A percentile compares a stretch with the other conserved stretches of the same genome.
phyloP scores from a whole-genome alignment of 2,888 invertebrate species.

The Ypsolopha sequella region DNA sequence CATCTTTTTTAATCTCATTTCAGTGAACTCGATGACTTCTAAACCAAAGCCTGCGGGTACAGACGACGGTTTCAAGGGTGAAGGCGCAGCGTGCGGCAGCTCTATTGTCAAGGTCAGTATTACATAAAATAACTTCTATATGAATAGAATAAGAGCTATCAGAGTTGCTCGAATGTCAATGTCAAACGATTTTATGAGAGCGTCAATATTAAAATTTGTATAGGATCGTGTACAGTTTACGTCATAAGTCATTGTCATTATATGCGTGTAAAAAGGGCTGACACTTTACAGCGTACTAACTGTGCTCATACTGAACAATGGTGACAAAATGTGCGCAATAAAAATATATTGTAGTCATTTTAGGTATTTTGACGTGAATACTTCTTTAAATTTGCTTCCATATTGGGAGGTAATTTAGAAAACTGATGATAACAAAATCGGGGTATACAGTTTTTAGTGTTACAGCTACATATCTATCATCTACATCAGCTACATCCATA shows the following conservation, averaged over 20 bases:
- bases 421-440: too few relatives aligned
- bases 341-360: too few relatives aligned
- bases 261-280: too few relatives aligned
- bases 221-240: not conserved
- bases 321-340: too few relatives aligned
- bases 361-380: too few relatives aligned
- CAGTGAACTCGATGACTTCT: conserved; percentile 41
- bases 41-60: conserved; percentile 74
- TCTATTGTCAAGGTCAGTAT: conserved; percentile 54
- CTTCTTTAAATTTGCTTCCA: too few relatives aligned
- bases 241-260: not conserved
- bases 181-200: not conserved
- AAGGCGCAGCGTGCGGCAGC: conserved; percentile 76
- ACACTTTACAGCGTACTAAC: too few relatives aligned
- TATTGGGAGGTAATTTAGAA: too few relatives aligned
- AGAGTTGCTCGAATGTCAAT: not conserved
- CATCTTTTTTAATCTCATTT: conserved; percentile 13
- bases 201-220: not conserved
- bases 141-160: conserved; percentile 5
- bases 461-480: too few relatives aligned
- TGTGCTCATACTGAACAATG: too few relatives aligned
- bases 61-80: conserved; percentile 79
- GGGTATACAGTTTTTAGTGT: too few relatives aligned
- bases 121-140: not conserved
- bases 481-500: too few relatives aligned